These are phyloP conservation scores for Scaptomyza montana DNA, from an alignment of 1,140 invertebrate genomes.

Conservation along the genomic window DNA sequence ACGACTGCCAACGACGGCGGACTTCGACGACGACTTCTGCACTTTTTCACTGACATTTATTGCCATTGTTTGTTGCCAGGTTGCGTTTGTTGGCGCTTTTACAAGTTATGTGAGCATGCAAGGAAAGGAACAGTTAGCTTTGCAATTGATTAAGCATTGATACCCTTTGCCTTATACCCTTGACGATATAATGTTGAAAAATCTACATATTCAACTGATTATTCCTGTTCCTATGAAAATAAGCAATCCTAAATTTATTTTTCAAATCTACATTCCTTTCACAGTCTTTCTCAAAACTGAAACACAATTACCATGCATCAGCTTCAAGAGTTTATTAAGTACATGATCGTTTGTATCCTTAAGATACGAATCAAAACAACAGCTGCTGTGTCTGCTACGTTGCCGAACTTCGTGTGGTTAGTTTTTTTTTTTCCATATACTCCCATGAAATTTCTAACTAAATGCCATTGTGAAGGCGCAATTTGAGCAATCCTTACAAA, in stretches of 20 bases:
- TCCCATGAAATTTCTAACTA: conserved; percentile 8
- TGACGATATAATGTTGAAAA: too few species aligned
- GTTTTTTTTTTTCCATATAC: background rate
- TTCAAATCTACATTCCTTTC: background rate
- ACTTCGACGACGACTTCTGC: conserved; percentile 13
- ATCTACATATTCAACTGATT: too few species aligned
- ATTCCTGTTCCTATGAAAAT: too few species aligned
- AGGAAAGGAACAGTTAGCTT: background rate
- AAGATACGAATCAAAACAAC: conserved; percentile 25
- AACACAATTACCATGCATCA: background rate
- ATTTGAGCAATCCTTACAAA: conserved; percentile 56
- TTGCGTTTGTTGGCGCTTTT: conserved; percentile 71
- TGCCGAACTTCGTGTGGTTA: conserved; percentile 33
- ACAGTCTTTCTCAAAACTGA: background rate
- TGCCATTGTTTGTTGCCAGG: conserved; percentile 49
- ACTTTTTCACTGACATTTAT: conserved; percentile 72
- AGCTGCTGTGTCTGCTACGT: conserved; percentile 28
- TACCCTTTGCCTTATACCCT: background rate
- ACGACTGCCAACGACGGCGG: conserved; percentile 42
- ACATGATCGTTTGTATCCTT: background rate
- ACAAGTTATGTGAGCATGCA: conserved; percentile 49
- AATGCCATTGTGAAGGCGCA: conserved; percentile 30
- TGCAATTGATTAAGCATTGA: background rate
- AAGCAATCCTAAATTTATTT: too few species aligned
- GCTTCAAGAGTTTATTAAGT: conserved; percentile 16